Conservation (phyloP, 2,797 vertebrate genomes). For the Lophotriccus pileatus region DNA sequence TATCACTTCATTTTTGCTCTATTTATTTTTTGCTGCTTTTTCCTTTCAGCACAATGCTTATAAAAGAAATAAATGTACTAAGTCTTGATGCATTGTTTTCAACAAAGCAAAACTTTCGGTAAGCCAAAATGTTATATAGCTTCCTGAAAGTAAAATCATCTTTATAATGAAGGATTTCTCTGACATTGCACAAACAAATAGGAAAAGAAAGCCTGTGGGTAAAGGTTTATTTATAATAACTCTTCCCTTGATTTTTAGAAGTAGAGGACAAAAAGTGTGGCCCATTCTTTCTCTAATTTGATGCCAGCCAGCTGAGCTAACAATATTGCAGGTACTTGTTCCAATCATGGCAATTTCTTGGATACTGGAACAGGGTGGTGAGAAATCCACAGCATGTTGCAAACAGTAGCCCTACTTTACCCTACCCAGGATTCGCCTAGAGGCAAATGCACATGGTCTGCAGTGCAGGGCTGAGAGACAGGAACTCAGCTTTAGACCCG, state of each 20-base stretch:
- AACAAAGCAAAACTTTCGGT: constrained; percentile 2
- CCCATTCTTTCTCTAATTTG: not conserved
- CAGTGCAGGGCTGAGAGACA: not conserved
- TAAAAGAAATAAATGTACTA: constrained; percentile 10
- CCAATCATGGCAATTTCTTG: not conserved
- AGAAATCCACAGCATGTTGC: not conserved
- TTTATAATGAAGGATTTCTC: constrained; percentile 56
- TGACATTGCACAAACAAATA: constrained; percentile 28
- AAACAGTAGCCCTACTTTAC: not conserved
- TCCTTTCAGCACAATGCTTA: not conserved
- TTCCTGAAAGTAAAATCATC: constrained; percentile 43
- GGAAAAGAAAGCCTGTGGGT: constrained; percentile 24
- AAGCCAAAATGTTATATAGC: constrained; percentile 7
- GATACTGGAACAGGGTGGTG: not conserved
- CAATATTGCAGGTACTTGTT: not conserved
- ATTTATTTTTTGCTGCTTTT: not conserved
- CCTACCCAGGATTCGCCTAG: not conserved
- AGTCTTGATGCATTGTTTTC: not conserved
- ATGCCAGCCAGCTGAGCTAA: not conserved
- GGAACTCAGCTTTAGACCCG: not conserved
- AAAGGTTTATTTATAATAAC: constrained; percentile 31
- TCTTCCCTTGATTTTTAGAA: constrained; percentile 22
- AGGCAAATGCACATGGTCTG: not conserved
- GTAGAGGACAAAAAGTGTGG: not conserved
- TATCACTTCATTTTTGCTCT: not conserved